phyloP scores from a whole-genome alignment of 1,140 invertebrate genomes.

The Dinoponera quadriceps region DNA sequence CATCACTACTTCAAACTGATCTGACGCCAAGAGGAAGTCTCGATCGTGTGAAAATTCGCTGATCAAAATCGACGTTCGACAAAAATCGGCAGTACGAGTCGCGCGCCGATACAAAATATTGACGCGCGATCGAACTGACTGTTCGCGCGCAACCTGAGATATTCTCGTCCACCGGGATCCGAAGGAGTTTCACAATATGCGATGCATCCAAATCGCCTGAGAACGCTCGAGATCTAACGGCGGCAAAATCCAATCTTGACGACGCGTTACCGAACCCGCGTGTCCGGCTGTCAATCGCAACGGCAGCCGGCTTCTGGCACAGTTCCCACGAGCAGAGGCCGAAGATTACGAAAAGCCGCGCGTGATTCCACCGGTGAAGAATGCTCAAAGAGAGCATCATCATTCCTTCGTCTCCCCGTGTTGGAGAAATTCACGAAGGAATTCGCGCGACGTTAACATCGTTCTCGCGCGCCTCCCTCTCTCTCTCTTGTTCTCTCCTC shows the following conservation, averaged over 20 bases:
- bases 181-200: not conserved
- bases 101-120: too few relatives aligned
- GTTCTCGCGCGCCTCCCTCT: too few relatives aligned
- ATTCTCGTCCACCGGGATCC: not conserved
- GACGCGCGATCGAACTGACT: too few relatives aligned
- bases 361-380: not conserved
- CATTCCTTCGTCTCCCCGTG: too few relatives aligned
- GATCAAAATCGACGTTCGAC: too few relatives aligned
- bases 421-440: too few relatives aligned
- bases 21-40: too few relatives aligned
- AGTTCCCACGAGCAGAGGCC: not conserved
- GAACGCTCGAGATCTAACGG: constrained; percentile 6
- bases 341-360: constrained; percentile 21
- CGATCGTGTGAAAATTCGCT: too few relatives aligned
- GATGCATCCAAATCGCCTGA: constrained; percentile 23
- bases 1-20: too few relatives aligned
- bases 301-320: constrained; percentile 1
- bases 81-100: too few relatives aligned
- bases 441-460: too few relatives aligned
- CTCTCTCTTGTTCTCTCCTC: too few relatives aligned
- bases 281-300: constrained; percentile 34
- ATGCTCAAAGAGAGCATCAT: not conserved
- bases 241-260: constrained; percentile 19
- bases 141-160: not conserved
- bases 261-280: not conserved